Evolutionary conservation across 2,113 vertebrate genomes (phyloP), one percentile per base, ranked within the genome.

Genomic region (Varanus komodoensis): DNA sequence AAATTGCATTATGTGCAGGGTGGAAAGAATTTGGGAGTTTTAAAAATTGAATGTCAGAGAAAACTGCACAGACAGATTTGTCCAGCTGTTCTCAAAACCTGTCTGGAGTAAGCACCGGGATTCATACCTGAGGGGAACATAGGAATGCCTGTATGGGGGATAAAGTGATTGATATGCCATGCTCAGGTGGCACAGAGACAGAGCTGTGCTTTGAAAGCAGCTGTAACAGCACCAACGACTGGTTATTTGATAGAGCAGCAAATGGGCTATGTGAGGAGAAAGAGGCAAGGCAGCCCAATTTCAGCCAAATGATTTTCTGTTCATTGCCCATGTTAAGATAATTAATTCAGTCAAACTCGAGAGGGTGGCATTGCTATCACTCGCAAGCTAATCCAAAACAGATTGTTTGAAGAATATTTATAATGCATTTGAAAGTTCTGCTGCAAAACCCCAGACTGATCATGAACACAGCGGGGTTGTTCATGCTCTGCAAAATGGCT

Each of bases 331-430:
- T 93, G 93, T 52, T 77, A 92, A 93, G 64, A 19, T 52, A 84
- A 87, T 93, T 87, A 27, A 91, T 95, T 94, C 77, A 77, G 87
- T 86, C 61, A 71, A 92, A 69, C 61, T 78, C 78, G 29, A 91
- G 71, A 91, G 87, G 93, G 88, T 88, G 86, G 86, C 82, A 91
- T 74, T 90, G 93, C 68, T 93, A 64, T 94, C 91, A 21, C 80
- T 87, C 87, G 89, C 92, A 90, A 92, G 84, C 85, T 94, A 1
- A 0, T n/a, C 88, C 86, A 79, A 92, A 92, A 89, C 80, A 83
- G 80, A 17, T 90, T 89, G 91, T 94, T 93, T 95, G 94, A 94
- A 92, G 83, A 94, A 93, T 93, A 94, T 93, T 93, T 95, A 89
- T 95, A 48, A 69, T 91, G 89, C 0, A 89, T 29, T 89, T 78